Evolutionary conservation across 2,888 invertebrate genomes (phyloP), one percentile per base, ranked within the genome.

Genomic region (Ennomos fuscantarius): DNA sequence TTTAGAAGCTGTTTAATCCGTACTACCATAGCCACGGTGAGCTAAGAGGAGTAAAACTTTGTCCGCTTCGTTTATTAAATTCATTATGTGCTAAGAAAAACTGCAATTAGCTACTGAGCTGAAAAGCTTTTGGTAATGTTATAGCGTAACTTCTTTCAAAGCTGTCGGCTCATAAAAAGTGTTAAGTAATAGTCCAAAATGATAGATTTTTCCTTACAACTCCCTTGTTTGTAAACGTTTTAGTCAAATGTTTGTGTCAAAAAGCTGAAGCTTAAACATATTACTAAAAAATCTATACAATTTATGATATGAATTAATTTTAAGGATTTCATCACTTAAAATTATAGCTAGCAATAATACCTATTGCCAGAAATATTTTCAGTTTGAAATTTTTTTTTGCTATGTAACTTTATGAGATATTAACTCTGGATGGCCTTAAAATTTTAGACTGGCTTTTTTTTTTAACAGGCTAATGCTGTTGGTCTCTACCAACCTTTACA

Each of bases 51-150:
- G 69, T 68, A 65, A 74, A 74, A 59, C 68, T 76, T 65, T 42
- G 47, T 55, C 63, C 62, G 59, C 66, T 65, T 60, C 59, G 70
- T 72, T 77, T 77, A 76, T 80, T 76, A 76, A 77, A 74, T 79
- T 74, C 65, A 78, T 78, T 76, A 74, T 43, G 42, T 37, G 42
- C 35, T 24, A 45, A 54, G 46, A 59, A 54, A 54, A 59, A 54
- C 46, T 41, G 42, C 72, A 76, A 79, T 79, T 79, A 76, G 73
- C 70, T 66, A 55, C 64, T 48, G 65, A 62, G 59, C 53, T 49
- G 60, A 58, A 61, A 63, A 70, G 70, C 67, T 63, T 63, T 68
- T 52, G 55, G 60, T 69, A 72, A 71, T 68, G 69, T 72, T 69
- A 63, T 70, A 66, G 59, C 55, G 62, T 69, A 72, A 71, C 64